Percentiles rank a stretch among this genome's conserved stretches.
These are phyloP conservation scores for Tetragonula carbonaria DNA, from an alignment of 2,888 invertebrate genomes.

Conservation along the genomic window DNA sequence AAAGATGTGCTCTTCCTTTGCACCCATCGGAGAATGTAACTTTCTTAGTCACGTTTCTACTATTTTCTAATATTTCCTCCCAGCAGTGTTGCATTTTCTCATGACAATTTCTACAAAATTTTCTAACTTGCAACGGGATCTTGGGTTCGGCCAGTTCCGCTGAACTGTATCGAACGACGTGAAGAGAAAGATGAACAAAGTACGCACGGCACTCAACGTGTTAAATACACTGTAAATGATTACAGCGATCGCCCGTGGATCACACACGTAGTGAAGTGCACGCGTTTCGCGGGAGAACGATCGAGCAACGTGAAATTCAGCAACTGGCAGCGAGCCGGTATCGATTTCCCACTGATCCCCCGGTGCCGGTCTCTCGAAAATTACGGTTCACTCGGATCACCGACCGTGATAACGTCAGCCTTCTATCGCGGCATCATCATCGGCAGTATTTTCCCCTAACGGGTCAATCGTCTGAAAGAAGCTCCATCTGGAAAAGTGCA, in stretches of 20 bases:
- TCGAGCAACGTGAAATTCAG: slow-evolving; percentile 19
- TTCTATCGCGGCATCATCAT: slow-evolving; percentile 41
- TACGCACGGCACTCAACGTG: no score
- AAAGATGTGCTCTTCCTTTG: no score
- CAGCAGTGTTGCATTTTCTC: no score
- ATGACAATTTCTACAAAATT: no score
- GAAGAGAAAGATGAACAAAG: no score
- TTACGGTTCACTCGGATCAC: slow-evolving; percentile 55
- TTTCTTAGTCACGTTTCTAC: no score
- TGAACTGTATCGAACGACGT: no score
- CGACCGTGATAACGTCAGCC: slow-evolving; percentile 46
- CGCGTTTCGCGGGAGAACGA: background rate
- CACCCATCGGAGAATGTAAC: no score
- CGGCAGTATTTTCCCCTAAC: slow-evolving; percentile 35
- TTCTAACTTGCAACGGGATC: no score
- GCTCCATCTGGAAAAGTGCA: slow-evolving; percentile 51
- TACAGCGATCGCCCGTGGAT: background rate
- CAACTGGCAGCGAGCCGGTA: slow-evolving; percentile 12
- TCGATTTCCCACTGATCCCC: slow-evolving; percentile 40
- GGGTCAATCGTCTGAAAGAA: slow-evolving; percentile 60
- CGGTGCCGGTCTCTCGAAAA: slow-evolving; percentile 41
- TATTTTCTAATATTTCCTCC: no score
- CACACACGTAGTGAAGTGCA: background rate
- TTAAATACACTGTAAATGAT: background rate
- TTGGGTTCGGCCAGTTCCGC: no score